A percentile compares a stretch with the other conserved stretches of the same genome.
These are phyloP conservation scores for Pleuronectes platessa DNA, from an alignment of 2,113 vertebrate genomes.

Conservation along the genomic window DNA sequence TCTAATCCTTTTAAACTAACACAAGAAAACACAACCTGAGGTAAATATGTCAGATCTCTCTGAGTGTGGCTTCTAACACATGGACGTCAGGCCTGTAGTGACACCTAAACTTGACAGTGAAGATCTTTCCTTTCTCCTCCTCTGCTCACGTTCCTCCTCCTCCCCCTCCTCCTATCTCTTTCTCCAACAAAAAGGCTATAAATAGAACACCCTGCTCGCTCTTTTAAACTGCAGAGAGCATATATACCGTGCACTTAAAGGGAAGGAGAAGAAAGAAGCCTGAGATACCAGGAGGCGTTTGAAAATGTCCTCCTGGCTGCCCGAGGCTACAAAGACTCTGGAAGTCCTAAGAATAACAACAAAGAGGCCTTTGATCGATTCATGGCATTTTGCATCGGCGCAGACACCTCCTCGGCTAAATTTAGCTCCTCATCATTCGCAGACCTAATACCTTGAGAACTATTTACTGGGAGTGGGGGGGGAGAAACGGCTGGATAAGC, in stretches of 20 bases:
- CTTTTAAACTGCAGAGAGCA: slow-evolving; percentile 68
- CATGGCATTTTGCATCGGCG: slow-evolving; percentile 53
- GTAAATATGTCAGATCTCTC: not conserved
- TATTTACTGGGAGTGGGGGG: slow-evolving; percentile 12
- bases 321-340: slow-evolving; percentile 63
- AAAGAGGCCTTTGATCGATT: slow-evolving; percentile 71
- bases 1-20: too few species aligned
- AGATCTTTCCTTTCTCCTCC: slow-evolving; percentile 21
- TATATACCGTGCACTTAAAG: slow-evolving; percentile 70
- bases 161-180: slow-evolving; percentile 36
- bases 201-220: slow-evolving; percentile 71
- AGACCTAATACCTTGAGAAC: slow-evolving; percentile 35
- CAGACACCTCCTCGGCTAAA: slow-evolving; percentile 59
- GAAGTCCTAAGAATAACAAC: slow-evolving; percentile 76
- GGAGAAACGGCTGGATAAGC: not conserved
- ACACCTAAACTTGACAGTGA: not conserved
- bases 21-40: not conserved
- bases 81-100: not conserved
- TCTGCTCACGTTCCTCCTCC: slow-evolving; percentile 54
- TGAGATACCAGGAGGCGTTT: slow-evolving; percentile 70
- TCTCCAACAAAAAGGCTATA: slow-evolving; percentile 74
- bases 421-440: slow-evolving; percentile 59
- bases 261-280: slow-evolving; percentile 47
- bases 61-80: not conserved
- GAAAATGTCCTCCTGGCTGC: slow-evolving; percentile 65